Percentiles rank a stretch among this genome's conserved stretches.
Evolutionary conservation across 1,140 invertebrate genomes (phyloP).

Genomic region (Nebria ingens): DNA sequence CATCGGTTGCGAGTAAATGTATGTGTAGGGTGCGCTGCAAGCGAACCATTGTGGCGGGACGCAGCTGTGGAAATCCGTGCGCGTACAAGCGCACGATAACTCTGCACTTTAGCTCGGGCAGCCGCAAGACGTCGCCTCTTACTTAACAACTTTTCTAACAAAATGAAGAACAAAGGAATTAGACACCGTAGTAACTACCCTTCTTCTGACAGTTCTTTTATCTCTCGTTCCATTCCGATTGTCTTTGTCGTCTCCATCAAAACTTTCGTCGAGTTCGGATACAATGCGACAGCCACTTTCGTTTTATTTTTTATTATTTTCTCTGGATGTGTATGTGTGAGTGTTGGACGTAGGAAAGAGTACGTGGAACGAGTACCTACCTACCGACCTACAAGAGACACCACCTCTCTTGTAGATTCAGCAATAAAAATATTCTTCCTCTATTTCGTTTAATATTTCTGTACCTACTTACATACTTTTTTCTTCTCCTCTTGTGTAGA

Average conservation of each 20-base stretch:
- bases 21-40: no score
- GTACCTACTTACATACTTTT: not conserved
- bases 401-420: not conserved
- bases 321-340: not conserved
- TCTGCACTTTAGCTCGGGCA: not conserved
- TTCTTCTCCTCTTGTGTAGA: not conserved
- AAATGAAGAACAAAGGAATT: conserved; percentile 7
- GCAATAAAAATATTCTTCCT: conserved; percentile 9
- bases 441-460: conserved; percentile 5
- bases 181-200: conserved; percentile 2
- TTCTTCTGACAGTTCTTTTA: conserved; percentile 6
- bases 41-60: no score
- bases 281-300: conserved; percentile 4
- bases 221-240: conserved; percentile 1
- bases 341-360: no score
- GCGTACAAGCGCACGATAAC: not conserved
- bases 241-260: conserved; percentile 9
- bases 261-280: conserved; percentile 3
- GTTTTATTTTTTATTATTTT: conserved; percentile 7
- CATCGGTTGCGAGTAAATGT: no score
- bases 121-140: not conserved
- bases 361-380: no score
- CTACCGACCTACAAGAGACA: not conserved
- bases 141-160: conserved; percentile 9
- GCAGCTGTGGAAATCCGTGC: not conserved